Conservation (phyloP, 2,888 invertebrate species). For the Eulithis testata region DNA sequence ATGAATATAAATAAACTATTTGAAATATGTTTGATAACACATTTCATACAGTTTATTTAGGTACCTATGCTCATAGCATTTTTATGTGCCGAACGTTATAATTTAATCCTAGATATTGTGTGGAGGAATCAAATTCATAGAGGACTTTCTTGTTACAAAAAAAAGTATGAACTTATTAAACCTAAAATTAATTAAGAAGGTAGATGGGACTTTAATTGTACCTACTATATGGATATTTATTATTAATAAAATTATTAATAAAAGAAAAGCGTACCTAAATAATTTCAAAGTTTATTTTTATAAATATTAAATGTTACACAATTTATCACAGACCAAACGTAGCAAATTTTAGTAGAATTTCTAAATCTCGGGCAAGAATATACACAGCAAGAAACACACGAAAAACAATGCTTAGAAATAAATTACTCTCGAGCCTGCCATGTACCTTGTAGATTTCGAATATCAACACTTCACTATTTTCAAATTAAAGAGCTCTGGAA, state of each 20-base stretch:
- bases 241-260: constrained; percentile 7
- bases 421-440: background rate
- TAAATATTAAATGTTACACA: constrained; percentile 17
- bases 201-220: too few relatives aligned
- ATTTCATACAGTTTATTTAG: too few relatives aligned
- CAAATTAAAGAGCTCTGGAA: background rate
- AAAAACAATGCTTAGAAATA: constrained; percentile 1
- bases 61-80: too few relatives aligned
- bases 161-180: too few relatives aligned
- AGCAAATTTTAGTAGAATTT: constrained; percentile 5
- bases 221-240: too few relatives aligned
- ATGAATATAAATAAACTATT: too few relatives aligned
- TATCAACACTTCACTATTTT: constrained; percentile 2
- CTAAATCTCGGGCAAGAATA: constrained; percentile 8
- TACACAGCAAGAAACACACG: background rate
- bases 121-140: too few relatives aligned
- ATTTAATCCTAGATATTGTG: too few relatives aligned
- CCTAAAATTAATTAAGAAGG: too few relatives aligned
- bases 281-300: constrained; percentile 26
- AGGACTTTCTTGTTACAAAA: too few relatives aligned
- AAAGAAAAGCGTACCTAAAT: constrained; percentile 9
- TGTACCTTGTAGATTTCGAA: background rate
- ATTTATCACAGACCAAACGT: constrained; percentile 34
- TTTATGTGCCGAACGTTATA: too few relatives aligned
- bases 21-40: too few relatives aligned